Conservation (phyloP, 2,113 vertebrate genomes). For the Chaetura pelagica region DNA sequence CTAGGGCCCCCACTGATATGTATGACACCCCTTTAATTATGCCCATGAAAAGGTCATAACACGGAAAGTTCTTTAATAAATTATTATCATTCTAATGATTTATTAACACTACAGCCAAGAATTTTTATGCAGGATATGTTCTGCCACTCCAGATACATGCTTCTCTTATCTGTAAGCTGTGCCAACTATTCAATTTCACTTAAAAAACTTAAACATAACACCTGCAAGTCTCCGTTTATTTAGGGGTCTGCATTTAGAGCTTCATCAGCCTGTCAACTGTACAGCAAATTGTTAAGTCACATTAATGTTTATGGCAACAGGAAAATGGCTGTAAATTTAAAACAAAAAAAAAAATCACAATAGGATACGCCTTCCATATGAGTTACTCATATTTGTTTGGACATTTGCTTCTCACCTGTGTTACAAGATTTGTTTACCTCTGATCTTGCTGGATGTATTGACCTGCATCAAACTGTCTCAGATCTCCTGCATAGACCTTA, state of each 20-base stretch:
- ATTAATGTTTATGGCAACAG: conserved; percentile 7
- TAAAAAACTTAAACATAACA: neutral
- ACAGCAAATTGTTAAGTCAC: neutral
- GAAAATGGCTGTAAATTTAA: conserved; percentile 17
- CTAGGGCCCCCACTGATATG: neutral
- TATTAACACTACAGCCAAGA: neutral
- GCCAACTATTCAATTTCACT: neutral
- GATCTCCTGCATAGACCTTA: neutral
- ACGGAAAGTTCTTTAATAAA: neutral
- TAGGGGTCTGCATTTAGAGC: neutral
- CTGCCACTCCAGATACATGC: accelerated
- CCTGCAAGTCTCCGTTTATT: neutral
- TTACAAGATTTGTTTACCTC: neutral
- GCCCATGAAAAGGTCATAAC: neutral
- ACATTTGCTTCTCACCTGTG: neutral
- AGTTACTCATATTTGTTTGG: neutral
- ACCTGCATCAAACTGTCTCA: neutral
- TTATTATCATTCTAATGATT: neutral
- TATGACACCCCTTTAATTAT: neutral
- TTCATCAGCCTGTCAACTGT: neutral
- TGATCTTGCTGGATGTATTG: neutral
- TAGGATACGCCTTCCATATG: neutral
- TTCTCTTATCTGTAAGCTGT: neutral
- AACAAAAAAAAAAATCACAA: neutral
- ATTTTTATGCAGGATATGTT: neutral